Conservation (phyloP, 2,113 vertebrate genomes). For the Myiozetetes cayanensis region DNA sequence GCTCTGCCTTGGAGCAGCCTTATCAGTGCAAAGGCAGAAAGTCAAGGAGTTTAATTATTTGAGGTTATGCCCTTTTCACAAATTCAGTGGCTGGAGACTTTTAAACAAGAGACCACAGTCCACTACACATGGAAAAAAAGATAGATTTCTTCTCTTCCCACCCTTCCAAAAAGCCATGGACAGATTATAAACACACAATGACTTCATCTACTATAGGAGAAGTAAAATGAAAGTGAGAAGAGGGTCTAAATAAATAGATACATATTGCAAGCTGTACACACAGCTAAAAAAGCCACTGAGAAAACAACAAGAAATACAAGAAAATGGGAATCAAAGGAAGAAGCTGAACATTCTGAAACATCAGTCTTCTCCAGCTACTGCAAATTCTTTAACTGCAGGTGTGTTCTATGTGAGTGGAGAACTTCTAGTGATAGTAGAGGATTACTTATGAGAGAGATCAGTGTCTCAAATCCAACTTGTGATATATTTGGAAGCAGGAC, state of each 20-base stretch:
- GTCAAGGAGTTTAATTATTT: neutral
- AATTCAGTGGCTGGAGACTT: neutral
- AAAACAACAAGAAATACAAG: neutral
- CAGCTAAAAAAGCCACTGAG: neutral
- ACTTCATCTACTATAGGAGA: neutral
- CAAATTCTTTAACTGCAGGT: neutral
- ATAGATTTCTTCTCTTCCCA: neutral
- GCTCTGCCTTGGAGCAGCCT: neutral
- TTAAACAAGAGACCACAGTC: neutral
- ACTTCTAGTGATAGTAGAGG: neutral
- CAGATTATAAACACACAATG: neutral
- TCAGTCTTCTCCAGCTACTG: neutral
- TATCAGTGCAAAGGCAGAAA: neutral
- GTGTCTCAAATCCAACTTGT: slow-evolving; percentile 6
- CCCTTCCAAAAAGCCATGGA: neutral
- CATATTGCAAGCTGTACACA: neutral
- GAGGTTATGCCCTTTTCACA: neutral
- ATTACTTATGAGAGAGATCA: slow-evolving; percentile 27
- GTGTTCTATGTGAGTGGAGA: neutral
- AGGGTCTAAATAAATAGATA: neutral
- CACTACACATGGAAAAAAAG: neutral
- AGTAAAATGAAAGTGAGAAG: neutral
- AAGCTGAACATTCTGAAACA: neutral
- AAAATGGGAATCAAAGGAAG: neutral
- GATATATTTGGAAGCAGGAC: slow-evolving; percentile 17